Conservation (phyloP, 2,888 invertebrate species). For the Habrosyne pyritoides region DNA sequence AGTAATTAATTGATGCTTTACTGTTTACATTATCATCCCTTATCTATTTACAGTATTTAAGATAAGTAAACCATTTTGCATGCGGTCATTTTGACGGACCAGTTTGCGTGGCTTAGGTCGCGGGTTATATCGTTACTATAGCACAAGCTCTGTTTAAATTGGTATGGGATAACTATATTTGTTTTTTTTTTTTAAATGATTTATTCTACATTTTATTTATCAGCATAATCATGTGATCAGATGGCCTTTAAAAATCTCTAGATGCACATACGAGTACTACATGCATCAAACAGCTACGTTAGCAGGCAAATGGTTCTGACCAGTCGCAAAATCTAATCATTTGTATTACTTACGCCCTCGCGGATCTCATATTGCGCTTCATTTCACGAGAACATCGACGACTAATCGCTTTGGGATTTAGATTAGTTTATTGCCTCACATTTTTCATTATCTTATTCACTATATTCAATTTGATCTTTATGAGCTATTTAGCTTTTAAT, state of each 20-base stretch:
- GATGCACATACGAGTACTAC: not conserved
- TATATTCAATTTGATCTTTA: not conserved
- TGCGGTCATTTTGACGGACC: too few relatives aligned
- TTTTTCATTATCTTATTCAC: constrained; percentile 5
- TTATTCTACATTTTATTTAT: not conserved
- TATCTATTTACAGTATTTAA: not conserved
- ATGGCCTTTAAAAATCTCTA: not conserved
- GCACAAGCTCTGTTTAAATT: too few relatives aligned
- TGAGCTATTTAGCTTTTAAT: not conserved
- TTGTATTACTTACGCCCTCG: constrained; percentile 71
- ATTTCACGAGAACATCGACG: constrained; percentile 68
- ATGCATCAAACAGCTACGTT: constrained; percentile 36
- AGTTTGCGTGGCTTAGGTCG: too few relatives aligned
- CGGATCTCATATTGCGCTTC: constrained; percentile 74
- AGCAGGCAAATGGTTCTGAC: constrained; percentile 50
- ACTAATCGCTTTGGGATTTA: constrained; percentile 40
- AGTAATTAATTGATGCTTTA: not conserved
- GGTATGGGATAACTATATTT: too few relatives aligned
- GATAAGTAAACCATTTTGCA: not conserved
- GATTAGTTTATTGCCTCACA: constrained; percentile 10
- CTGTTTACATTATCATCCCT: not conserved
- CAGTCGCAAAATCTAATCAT: constrained; percentile 80
- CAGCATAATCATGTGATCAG: not conserved
- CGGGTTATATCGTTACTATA: too few relatives aligned
- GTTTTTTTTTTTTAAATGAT: too few relatives aligned